Conservation (phyloP, 2,113 vertebrate genomes). For the Tylochromis polylepis region DNA sequence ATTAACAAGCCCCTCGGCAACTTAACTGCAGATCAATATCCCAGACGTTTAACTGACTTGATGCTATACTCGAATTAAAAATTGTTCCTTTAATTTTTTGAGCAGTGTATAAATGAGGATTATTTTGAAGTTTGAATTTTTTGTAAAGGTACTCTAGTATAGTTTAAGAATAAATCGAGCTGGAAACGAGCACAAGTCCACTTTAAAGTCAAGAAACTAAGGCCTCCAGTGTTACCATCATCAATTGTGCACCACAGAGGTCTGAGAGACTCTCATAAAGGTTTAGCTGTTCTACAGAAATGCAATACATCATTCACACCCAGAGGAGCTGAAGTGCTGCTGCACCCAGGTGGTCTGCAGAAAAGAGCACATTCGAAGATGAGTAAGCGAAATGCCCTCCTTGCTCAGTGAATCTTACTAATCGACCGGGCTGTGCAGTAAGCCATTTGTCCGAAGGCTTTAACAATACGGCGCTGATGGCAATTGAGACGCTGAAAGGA, state of each 20-base stretch:
- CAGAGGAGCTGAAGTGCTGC: background rate
- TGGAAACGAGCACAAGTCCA: background rate
- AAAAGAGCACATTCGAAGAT: conserved; percentile 3
- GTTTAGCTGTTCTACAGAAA: background rate
- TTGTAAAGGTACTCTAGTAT: background rate
- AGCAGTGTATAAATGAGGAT: background rate
- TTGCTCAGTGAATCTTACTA: conserved; percentile 33
- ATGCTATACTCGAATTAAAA: background rate
- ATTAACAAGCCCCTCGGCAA: background rate
- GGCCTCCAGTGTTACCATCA: background rate
- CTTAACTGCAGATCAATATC: background rate
- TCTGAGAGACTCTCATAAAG: background rate
- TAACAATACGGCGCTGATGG: conserved; percentile 41
- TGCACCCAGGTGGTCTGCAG: background rate
- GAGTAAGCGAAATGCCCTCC: conserved; percentile 20
- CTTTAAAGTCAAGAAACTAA: background rate
- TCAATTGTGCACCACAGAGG: background rate
- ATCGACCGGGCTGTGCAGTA: conserved; percentile 29
- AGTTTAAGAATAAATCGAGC: background rate
- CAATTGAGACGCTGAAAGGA: background rate
- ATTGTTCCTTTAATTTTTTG: background rate
- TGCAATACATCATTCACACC: background rate
- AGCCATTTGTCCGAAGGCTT: conserved; percentile 29
- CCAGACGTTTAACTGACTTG: background rate
- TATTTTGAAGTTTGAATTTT: background rate